A percentile compares a stretch with the other conserved stretches of the same genome.
Conservation (phyloP, 2,888 invertebrate genomes). For the Eueremaeus valkanovi region DNA sequence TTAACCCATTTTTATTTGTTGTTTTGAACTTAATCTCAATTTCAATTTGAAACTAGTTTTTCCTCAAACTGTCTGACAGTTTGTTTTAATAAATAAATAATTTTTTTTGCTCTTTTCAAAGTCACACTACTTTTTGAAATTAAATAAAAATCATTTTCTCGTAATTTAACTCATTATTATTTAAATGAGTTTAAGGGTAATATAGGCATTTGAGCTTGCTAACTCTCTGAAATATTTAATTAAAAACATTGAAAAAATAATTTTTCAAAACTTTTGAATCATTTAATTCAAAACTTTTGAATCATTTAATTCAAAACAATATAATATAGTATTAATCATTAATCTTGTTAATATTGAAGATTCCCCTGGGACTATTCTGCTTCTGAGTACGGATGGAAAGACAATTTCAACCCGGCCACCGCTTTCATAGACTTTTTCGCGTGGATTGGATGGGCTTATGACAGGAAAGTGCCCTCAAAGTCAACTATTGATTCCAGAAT, state of each 20-base stretch:
- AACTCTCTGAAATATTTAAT: background rate
- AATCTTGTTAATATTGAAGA: too few species aligned
- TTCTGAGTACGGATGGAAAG: background rate
- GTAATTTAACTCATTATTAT: too few species aligned
- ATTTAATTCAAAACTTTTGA: constrained; percentile 53
- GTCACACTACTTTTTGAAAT: too few species aligned
- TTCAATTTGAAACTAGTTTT: too few species aligned
- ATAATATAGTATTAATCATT: background rate
- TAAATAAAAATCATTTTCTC: too few species aligned
- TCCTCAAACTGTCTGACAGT: too few species aligned
- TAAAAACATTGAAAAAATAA: background rate
- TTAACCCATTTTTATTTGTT: background rate
- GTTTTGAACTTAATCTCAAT: background rate
- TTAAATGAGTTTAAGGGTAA: too few species aligned
- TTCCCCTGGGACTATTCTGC: constrained; percentile 50
- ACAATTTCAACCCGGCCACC: background rate
- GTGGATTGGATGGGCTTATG: background rate
- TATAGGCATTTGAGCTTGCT: too few species aligned
- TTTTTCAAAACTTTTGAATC: constrained; percentile 50
- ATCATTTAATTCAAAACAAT: background rate
- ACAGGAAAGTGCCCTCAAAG: background rate
- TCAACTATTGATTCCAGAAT: background rate
- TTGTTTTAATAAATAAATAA: background rate
- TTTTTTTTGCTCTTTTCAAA: background rate
- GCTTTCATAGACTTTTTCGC: constrained; percentile 21